A percentile compares a stretch with the other conserved stretches of the same genome.
phyloP scores from a whole-genome alignment of 1,140 invertebrate genomes.

The Camponotus pennsylvanicus region DNA sequence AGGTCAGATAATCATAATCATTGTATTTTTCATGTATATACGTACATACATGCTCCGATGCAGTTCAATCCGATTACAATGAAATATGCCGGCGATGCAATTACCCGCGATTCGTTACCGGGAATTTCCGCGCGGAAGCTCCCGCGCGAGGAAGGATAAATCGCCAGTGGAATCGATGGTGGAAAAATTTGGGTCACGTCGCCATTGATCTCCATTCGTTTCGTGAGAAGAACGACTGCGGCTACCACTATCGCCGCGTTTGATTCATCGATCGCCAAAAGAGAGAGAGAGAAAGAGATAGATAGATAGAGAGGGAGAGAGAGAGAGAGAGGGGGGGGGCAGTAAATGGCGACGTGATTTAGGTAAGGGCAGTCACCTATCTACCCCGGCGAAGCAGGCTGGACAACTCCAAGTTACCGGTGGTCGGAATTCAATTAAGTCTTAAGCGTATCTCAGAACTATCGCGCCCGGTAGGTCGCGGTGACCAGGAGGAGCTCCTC shows the following conservation, averaged over 20 bases:
- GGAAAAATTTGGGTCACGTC: conserved; percentile 59
- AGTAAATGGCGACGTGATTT: conserved; percentile 79
- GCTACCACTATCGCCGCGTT: conserved; percentile 43
- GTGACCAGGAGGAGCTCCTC: conserved; percentile 57
- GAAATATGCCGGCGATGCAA: conserved; percentile 52
- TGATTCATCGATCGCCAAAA: conserved; percentile 68
- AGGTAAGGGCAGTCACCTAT: conserved; percentile 69
- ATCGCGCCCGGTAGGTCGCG: conserved; percentile 65
- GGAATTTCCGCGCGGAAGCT: conserved; percentile 29
- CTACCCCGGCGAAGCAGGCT: conserved; percentile 14
- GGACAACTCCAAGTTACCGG: conserved; percentile 73
- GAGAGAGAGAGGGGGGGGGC: background rate
- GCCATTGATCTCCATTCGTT: conserved; percentile 63
- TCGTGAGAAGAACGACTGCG: conserved; percentile 33
- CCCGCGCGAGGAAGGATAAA: conserved; percentile 47
- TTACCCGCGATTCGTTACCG: conserved; percentile 54
- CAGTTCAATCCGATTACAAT: conserved; percentile 39
- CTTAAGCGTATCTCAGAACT: conserved; percentile 79
- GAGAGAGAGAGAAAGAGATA: background rate
- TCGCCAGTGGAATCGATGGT: conserved; percentile 49
- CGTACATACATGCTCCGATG: background rate
- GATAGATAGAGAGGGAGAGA: background rate
- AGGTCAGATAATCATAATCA: background rate
- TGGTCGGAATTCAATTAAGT: conserved; percentile 81
- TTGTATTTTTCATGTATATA: conserved; percentile 3